A percentile compares a stretch with the other conserved stretches of the same genome.
Evolutionary conservation across 2,797 vertebrate genomes (phyloP).

Genomic region (Xyrichtys novacula): DNA sequence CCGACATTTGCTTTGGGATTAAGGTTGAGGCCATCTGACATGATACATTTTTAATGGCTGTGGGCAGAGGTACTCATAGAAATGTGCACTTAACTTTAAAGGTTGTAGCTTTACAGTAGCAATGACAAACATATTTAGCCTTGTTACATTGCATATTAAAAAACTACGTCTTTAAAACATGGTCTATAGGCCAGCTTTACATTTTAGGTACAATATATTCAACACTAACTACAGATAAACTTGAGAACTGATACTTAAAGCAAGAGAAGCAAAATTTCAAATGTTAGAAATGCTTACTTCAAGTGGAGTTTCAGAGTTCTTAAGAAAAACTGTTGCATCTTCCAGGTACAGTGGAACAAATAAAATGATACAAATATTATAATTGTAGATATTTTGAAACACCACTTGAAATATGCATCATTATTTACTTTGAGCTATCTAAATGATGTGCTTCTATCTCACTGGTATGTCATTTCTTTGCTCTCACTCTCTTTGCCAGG

Average conservation of each 20-base stretch:
- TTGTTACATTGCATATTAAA: background rate
- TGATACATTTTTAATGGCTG: slow-evolving; percentile 5
- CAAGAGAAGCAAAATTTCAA: background rate
- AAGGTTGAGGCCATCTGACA: background rate
- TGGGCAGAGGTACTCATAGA: background rate
- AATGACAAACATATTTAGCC: background rate
- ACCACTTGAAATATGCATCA: background rate
- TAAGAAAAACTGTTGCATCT: no score
- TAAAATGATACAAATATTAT: no score
- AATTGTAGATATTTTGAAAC: background rate
- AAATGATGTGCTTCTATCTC: slow-evolving; percentile 19
- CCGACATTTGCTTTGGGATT: slow-evolving; percentile 11
- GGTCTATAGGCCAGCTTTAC: background rate
- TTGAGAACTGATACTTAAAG: background rate
- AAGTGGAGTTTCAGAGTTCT: background rate
- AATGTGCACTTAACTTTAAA: background rate
- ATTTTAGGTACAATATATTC: no score
- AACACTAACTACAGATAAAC: no score
- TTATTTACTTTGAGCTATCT: background rate
- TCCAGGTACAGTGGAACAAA: no score
- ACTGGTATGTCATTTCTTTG: slow-evolving; percentile 47
- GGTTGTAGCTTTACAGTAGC: background rate
- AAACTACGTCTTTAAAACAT: background rate
- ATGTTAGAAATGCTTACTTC: background rate
- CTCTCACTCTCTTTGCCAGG: slow-evolving; percentile 40